Evolutionary conservation across 2,797 vertebrate species (phyloP).

Genomic region (Arremon brunneinucha): DNA sequence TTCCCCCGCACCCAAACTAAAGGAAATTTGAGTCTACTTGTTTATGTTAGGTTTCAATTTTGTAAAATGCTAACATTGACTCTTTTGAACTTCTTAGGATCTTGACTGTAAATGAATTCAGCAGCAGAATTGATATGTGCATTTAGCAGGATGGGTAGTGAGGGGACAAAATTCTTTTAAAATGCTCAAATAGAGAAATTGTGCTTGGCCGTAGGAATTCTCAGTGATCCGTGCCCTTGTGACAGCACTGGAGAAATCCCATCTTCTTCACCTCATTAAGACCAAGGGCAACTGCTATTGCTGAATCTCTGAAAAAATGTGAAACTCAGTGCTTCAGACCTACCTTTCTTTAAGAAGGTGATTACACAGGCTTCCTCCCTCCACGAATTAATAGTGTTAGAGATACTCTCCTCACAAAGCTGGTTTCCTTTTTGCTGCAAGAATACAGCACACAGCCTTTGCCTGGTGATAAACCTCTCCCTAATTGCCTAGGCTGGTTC

Average conservation of each 20-base stretch:
- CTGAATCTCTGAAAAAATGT: background rate
- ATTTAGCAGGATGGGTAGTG: background rate
- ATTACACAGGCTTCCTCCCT: background rate
- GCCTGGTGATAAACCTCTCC: background rate
- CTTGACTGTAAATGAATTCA: background rate
- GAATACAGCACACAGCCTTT: background rate
- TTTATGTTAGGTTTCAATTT: background rate
- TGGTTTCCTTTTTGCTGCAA: background rate
- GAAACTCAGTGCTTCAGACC: background rate
- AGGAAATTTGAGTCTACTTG: background rate
- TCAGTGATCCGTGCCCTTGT: background rate
- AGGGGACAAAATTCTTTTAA: background rate
- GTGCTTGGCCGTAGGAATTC: background rate
- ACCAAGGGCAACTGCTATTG: background rate
- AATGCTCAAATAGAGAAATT: background rate
- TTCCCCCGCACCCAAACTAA: background rate
- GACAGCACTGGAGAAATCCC: background rate
- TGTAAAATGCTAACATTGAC: background rate
- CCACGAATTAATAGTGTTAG: background rate
- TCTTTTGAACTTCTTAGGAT: background rate
- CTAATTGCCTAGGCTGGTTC: constrained; percentile 2
- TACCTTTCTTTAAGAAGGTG: background rate
- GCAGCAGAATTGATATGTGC: rapidly evolving
- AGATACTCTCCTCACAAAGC: background rate
- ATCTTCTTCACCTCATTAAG: background rate